These are phyloP conservation scores for Lucifuga dentata DNA, from an alignment of 2,113 vertebrate genomes.

Conservation along the genomic window DNA sequence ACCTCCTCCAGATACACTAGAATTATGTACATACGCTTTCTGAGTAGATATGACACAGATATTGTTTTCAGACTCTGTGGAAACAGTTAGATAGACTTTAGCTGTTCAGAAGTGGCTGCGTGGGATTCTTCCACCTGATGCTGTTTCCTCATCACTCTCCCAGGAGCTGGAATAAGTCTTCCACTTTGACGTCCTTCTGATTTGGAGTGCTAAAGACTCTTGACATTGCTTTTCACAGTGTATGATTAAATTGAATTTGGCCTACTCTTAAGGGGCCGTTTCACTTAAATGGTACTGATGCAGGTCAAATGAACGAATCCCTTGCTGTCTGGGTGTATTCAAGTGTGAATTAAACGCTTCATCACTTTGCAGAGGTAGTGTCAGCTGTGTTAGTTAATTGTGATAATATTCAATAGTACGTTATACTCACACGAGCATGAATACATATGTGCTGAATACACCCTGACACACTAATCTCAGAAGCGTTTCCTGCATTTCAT, in stretches of 20 bases:
- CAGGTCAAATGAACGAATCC: constrained; percentile 69
- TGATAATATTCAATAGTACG: constrained; percentile 27
- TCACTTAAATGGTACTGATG: constrained; percentile 48
- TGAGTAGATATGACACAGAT: neutral
- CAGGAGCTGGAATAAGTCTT: constrained; percentile 44
- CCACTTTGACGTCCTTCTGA: constrained; percentile 52
- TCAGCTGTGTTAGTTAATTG: constrained; percentile 58
- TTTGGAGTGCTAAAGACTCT: constrained; percentile 55
- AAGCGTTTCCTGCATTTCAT: neutral
- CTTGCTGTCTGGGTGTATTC: constrained; percentile 57
- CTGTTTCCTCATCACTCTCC: constrained; percentile 26
- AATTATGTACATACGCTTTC: neutral
- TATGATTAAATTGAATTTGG: constrained; percentile 69
- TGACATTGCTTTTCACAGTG: constrained; percentile 54
- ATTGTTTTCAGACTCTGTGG: neutral
- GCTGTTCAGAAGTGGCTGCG: constrained; percentile 19
- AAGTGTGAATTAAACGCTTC: constrained; percentile 70
- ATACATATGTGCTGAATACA: constrained; percentile 6
- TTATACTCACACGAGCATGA: constrained; percentile 9
- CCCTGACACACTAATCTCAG: neutral
- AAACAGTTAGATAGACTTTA: constrained; percentile 4
- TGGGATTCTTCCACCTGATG: constrained; percentile 34
- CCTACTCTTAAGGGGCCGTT: constrained; percentile 47
- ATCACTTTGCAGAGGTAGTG: constrained; percentile 49
- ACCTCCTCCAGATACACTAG: neutral